These are phyloP conservation scores for Nyctereutes procyonoides DNA, from an alignment of 2,113 vertebrate species.

Conservation along the genomic window DNA sequence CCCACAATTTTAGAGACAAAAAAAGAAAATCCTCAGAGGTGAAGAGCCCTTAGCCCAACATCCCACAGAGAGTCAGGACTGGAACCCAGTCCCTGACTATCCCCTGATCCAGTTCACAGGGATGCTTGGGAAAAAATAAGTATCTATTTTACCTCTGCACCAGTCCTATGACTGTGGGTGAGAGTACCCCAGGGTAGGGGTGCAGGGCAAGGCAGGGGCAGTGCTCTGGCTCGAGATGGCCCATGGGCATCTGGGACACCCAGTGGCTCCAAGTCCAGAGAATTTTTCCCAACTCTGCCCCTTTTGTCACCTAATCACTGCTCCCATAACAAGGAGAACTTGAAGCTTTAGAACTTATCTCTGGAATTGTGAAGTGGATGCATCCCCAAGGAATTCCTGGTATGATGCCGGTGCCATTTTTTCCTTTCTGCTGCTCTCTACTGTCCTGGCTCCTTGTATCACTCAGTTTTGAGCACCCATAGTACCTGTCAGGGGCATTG, in stretches of 20 bases:
- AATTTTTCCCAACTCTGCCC: not conserved
- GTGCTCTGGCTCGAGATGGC: not conserved
- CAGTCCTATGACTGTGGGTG: not conserved
- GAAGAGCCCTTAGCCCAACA: not conserved
- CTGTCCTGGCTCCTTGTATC: not conserved
- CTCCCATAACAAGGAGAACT: not conserved
- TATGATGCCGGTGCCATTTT: not conserved
- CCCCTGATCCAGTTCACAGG: not conserved
- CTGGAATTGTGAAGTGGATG: not conserved
- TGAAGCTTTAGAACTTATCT: not conserved
- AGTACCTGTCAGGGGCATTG: not conserved
- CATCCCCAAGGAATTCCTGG: not conserved
- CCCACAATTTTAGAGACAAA: not conserved
- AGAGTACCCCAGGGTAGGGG: not conserved
- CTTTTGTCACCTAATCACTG: not conserved
- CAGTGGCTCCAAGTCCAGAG: not conserved
- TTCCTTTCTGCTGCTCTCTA: not conserved
- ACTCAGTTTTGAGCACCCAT: accelerated
- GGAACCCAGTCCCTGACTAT: no score
- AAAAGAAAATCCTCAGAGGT: not conserved
- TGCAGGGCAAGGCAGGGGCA: not conserved
- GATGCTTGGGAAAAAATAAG: not conserved
- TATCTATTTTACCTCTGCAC: not conserved
- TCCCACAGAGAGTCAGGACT: not conserved
- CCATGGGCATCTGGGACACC: not conserved